Evolutionary conservation across 2,797 vertebrate genomes (phyloP).

Genomic region (Diceros bicornis): DNA sequence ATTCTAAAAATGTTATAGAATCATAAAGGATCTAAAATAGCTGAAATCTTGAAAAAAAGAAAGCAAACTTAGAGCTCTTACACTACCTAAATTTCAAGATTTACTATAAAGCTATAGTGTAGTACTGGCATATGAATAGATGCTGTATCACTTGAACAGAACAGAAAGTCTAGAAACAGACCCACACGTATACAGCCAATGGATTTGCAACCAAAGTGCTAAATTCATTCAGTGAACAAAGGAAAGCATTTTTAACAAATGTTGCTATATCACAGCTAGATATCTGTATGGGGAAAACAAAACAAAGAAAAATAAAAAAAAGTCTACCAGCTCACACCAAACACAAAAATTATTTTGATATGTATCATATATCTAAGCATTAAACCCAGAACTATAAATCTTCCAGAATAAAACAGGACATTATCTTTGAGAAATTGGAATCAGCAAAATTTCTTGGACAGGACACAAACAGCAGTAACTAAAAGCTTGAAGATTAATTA

Average conservation of each 20-base stretch:
- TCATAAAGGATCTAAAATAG: not conserved
- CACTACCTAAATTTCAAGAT: not conserved
- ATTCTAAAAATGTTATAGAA: not conserved
- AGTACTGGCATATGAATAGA: not conserved
- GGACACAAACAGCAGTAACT: not conserved
- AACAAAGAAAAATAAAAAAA: not conserved
- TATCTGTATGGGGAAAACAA: not conserved
- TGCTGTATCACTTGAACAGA: not conserved
- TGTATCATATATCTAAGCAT: not conserved
- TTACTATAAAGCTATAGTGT: not conserved
- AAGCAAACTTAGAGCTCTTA: not conserved
- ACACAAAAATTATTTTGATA: slow-evolving; percentile 19
- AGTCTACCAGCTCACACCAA: not conserved
- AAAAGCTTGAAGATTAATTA: not conserved
- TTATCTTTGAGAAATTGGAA: not conserved
- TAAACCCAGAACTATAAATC: not conserved
- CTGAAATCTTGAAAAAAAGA: not conserved
- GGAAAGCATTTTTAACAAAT: not conserved
- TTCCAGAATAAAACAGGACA: not conserved
- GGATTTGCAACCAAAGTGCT: not conserved
- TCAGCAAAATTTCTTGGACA: not conserved
- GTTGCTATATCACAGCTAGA: not conserved
- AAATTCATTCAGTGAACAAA: not conserved
- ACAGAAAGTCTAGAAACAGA: not conserved
- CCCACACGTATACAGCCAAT: not conserved